Conservation (phyloP, 2,113 vertebrate species). For the Excalfactoria chinensis region DNA sequence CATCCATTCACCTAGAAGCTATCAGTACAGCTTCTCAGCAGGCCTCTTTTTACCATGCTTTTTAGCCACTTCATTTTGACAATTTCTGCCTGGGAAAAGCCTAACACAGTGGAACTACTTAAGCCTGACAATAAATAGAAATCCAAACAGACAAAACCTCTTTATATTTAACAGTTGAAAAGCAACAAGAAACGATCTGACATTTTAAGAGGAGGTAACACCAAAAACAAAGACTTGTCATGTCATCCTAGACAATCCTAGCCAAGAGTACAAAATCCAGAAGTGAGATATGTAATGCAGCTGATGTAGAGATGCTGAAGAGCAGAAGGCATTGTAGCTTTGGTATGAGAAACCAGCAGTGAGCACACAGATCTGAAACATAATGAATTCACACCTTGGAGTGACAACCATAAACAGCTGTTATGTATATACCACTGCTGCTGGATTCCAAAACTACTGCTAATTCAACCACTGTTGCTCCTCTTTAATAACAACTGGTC, state of each 20-base stretch:
- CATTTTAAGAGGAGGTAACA: neutral
- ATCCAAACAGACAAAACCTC: neutral
- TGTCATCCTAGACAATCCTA: neutral
- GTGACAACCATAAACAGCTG: neutral
- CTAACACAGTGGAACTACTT: neutral
- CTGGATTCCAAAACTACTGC: neutral
- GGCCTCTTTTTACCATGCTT: neutral
- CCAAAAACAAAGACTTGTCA: neutral
- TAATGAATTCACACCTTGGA: neutral
- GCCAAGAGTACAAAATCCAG: neutral
- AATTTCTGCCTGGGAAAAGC: neutral
- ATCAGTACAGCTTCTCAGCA: neutral
- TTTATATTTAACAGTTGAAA: neutral
- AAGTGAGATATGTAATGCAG: rapidly evolving
- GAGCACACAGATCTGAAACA: rapidly evolving
- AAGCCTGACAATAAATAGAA: neutral
- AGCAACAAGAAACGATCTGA: neutral
- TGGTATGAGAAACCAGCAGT: neutral
- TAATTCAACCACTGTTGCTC: neutral
- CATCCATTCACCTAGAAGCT: neutral
- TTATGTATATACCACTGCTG: neutral
- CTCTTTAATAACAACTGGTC: neutral
- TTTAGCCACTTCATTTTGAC: neutral
- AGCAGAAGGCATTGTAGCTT: neutral
- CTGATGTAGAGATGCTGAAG: neutral